Conservation (phyloP, 1,140 invertebrate genomes). For the Oryctes rhinoceros region DNA sequence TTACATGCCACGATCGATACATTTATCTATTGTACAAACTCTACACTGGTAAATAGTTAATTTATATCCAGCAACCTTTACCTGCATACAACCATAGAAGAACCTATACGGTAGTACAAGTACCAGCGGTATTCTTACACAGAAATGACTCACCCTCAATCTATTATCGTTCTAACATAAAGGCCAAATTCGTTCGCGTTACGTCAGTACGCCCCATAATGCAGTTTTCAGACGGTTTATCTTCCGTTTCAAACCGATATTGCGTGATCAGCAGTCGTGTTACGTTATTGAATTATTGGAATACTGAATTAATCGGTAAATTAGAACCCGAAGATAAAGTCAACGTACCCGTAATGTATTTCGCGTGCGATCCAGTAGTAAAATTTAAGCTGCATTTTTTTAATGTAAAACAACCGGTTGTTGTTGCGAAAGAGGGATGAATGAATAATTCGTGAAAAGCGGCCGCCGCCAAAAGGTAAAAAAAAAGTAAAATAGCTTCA, state of each 20-base stretch:
- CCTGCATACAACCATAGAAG: too few relatives aligned
- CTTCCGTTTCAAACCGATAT: constrained; percentile 19
- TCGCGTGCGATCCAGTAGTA: constrained; percentile 15
- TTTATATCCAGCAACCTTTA: too few relatives aligned
- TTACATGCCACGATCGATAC: too few relatives aligned
- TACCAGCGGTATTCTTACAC: neutral
- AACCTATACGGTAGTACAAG: too few relatives aligned
- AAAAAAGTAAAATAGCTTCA: neutral
- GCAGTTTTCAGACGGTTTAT: constrained; percentile 8
- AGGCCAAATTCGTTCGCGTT: neutral
- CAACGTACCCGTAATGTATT: constrained; percentile 33
- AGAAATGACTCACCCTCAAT: neutral
- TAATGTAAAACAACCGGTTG: neutral
- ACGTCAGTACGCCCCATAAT: neutral
- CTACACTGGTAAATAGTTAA: too few relatives aligned
- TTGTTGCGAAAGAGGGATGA: constrained; percentile 14
- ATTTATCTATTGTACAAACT: too few relatives aligned
- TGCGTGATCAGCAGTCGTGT: constrained; percentile 28
- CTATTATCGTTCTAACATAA: neutral
- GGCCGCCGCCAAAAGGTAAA: neutral
- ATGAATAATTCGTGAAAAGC: neutral
- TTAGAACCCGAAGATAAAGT: constrained; percentile 25
- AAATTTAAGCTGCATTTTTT: constrained; percentile 7
- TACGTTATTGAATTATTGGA: constrained; percentile 27
- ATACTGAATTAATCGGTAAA: constrained; percentile 15